Evolutionary conservation across 2,888 invertebrate species (phyloP), one percentile per base, ranked within the genome.

Genomic region (Microdon myrmicae): DNA sequence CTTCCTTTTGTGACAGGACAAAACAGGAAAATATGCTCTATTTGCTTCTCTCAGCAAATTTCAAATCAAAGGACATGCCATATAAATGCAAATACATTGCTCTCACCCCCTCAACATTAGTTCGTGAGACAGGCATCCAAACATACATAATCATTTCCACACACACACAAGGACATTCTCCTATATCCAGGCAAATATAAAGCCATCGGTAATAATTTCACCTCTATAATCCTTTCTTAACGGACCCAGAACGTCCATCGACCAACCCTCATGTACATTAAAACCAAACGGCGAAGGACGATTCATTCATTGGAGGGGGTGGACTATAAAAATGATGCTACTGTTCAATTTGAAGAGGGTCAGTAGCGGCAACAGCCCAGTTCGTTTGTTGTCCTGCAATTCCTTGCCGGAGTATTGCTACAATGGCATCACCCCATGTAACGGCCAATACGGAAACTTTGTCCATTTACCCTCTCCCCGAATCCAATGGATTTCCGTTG

Each of bases 281-380:
- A 45, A 19, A 54, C 38, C 25, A 17, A 28, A 10, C 10, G 6
- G 29, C n/a, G 39, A 23, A 41, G 29, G 25, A 49, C 20, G 17
- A 32, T 49, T 17, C 20, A 45, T 20, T 23, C 26, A 23, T 41
- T 39, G 31, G 14, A 45, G 34, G 32, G 55, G 54, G 47, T 67
- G 55, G 61, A 53, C 58, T 53, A 53, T 64, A 64, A 58, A 61
- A 58, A 53, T 64, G 56, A 64, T 64, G 64, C 32, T 47, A 58
- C 45, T 64, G 64, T 64, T 64, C 64, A 64, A 64, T 58, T 64
- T 58, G 64, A 64, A 64, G 58, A 64, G 64, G 64, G 64, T 64
- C 51, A 58, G 58, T n/a, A n/a, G n/a, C n/a, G n/a, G n/a, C n/a
- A n/a, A n/a, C 51, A 58, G 47, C 47, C 39, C 39, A 41, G 47